Conservation (phyloP, 2,113 vertebrate species). For the Bos taurus region ARS-UCD2.0 NC_037348.1:18581501-18582000, state of each 20-base stretch:
- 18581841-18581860: background rate
- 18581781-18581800: background rate
- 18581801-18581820: background rate
- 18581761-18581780: background rate
- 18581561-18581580: background rate
- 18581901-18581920: background rate
- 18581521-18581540: background rate
- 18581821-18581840: background rate
- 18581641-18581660: background rate
- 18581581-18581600: background rate
- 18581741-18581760: background rate
- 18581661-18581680: background rate
- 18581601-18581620: background rate
- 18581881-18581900: background rate
- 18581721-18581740: background rate
- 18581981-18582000: background rate
- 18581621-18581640: background rate
- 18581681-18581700: background rate
- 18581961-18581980: background rate
- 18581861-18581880: background rate
- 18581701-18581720: background rate
- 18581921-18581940: background rate
- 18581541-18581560: background rate
- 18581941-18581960: background rate
- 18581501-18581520: background rate